Conservation (phyloP, 2,113 vertebrate species). For the Corvus cornix region DNA sequence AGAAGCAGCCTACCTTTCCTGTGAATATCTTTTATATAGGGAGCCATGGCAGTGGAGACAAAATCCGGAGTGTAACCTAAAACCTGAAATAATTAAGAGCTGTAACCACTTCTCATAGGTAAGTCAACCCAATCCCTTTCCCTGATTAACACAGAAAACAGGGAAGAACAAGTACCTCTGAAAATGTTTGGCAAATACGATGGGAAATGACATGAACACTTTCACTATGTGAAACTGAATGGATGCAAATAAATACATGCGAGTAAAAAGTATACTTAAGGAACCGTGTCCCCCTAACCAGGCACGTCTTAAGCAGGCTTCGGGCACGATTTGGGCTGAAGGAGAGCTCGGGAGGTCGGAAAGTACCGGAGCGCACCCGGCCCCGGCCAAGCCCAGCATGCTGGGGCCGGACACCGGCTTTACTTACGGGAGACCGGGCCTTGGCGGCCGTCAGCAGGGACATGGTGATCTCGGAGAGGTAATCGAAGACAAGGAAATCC, state of each 20-base stretch:
- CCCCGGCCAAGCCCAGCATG: not conserved
- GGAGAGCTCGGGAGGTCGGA: not conserved
- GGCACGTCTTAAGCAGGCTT: fast-evolving
- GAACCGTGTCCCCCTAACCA: fast-evolving
- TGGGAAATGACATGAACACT: fast-evolving
- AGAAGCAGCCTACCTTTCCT: constrained; percentile 73
- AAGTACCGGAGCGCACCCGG: fast-evolving
- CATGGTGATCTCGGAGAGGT: constrained; percentile 90
- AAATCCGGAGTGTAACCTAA: constrained; percentile 86
- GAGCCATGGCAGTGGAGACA: constrained; percentile 78
- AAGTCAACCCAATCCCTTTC: not conserved
- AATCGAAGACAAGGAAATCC: constrained; percentile 89
- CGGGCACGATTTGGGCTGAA: fast-evolving
- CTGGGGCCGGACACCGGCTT: not conserved
- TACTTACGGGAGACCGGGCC: constrained; percentile 80
- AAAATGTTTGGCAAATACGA: too few species aligned
- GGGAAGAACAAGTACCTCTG: not conserved
- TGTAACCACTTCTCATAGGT: not conserved
- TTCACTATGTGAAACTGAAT: fast-evolving
- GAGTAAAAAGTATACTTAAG: fast-evolving
- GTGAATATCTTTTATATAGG: constrained; percentile 85
- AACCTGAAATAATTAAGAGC: constrained; percentile 67
- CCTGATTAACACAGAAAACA: not conserved
- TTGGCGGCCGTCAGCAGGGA: constrained; percentile 82
- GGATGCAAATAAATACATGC: fast-evolving